These are phyloP conservation scores for Lemur catta DNA, from an alignment of 2,797 vertebrate genomes.

Conservation along the genomic window DNA sequence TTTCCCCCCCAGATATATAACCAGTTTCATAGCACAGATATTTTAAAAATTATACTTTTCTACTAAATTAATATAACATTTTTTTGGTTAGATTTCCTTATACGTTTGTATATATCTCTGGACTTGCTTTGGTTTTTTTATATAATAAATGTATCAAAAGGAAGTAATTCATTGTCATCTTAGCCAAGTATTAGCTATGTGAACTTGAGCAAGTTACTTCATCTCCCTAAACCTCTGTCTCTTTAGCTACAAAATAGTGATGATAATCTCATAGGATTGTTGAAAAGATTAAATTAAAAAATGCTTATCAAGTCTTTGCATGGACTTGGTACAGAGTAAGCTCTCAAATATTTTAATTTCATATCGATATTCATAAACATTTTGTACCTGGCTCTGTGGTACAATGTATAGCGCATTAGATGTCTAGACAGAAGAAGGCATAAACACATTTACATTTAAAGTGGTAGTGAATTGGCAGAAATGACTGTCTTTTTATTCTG, in stretches of 20 bases:
- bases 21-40: background rate
- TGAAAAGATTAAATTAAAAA: constrained; percentile 37
- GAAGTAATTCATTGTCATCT: background rate
- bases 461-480: background rate
- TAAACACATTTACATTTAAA: constrained; percentile 18
- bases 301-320: background rate
- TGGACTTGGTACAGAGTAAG: background rate
- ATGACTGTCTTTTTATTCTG: constrained; percentile 29
- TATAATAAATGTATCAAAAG: background rate
- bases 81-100: background rate
- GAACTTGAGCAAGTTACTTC: background rate
- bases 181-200: background rate
- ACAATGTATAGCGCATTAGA: too few relatives aligned
- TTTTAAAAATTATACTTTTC: background rate
- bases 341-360: constrained; percentile 25
- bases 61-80: background rate
- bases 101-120: background rate
- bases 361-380: constrained; percentile 14
- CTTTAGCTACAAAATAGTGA: background rate
- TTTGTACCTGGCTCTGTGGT: background rate
- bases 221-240: background rate
- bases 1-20: background rate
- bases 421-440: too few relatives aligned
- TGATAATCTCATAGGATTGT: background rate
- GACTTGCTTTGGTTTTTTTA: constrained; percentile 20